Evolutionary conservation across 1,140 invertebrate species (phyloP), one percentile per base, ranked within the genome.

Genomic region (Diprion similis): DNA sequence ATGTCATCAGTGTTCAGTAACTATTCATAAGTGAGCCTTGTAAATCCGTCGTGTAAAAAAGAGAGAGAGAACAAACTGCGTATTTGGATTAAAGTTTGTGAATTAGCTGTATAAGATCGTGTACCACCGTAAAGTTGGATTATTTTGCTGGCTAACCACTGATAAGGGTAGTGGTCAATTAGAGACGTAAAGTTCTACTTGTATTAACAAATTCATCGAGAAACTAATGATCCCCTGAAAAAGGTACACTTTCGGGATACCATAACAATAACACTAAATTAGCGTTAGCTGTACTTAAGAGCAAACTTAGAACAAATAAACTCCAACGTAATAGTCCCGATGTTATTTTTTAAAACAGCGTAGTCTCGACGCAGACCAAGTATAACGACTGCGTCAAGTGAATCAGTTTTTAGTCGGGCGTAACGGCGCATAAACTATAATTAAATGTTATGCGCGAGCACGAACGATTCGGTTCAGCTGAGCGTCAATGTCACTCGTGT

Each of bases 381-480:
- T 59, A 9, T 59, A 59, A 17, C 51, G 11, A 4, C 51, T 17
- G 51, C 7, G n/a, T 17, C 11, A 59, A 59, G 51, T 59, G 51
- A 59, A 8, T 59, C 11, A 59, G 51, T 59, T 59, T 59, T 59
- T 59, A 59, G 9, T 17, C 51, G n/a, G 51, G 11, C 51, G 51
- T 59, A 15, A 59, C 0, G n/a, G 51, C 51, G 51, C n/a, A 17
- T 59, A 17, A 15, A 17, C 51, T 59, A 17, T 59, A 59, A 59
- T 59, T 59, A 59, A 59, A 59, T 59, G 51, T 59, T 59, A 59
- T 59, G 51, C 51, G 51, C 51, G 51, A 59, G 51, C 51, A 59
- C 51, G 51, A 13, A 17, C n/a, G 51, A 59, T 59, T 59, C 51
- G 51, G 51, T 15, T 59, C 51, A 59, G 51, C n/a, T 13, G n/a